A percentile compares a stretch with the other conserved stretches of the same genome.
Evolutionary conservation across 2,113 vertebrate species (phyloP).

Genomic region (Crotalus horridus): DNA sequence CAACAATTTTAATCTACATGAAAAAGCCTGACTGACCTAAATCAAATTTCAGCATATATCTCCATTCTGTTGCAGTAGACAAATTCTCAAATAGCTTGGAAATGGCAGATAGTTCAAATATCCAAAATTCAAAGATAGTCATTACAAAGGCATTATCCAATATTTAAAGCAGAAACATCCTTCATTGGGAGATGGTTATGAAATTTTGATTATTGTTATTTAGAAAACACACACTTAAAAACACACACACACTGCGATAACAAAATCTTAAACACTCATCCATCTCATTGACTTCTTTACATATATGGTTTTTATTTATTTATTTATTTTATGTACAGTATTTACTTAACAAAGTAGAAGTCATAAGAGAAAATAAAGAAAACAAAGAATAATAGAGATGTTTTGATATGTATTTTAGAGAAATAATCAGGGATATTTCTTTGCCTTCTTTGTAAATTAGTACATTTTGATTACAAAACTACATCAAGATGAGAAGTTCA

Average conservation of each 20-base stretch:
- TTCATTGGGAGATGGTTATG: background rate
- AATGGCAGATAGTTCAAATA: background rate
- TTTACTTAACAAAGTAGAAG: background rate
- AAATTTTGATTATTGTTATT: background rate
- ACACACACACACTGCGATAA: background rate
- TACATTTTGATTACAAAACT: constrained; percentile 9
- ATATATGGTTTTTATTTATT: background rate
- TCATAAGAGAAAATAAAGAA: background rate
- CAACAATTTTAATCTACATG: background rate
- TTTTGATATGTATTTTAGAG: background rate
- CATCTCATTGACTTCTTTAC: background rate
- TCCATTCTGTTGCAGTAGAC: background rate
- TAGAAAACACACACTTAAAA: background rate
- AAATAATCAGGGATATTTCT: background rate
- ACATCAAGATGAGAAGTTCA: background rate
- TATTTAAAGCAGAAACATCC: background rate
- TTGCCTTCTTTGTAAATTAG: background rate
- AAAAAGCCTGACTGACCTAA: background rate
- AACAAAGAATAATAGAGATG: background rate
- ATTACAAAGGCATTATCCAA: background rate
- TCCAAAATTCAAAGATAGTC: background rate
- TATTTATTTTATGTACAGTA: background rate
- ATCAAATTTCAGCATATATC: background rate
- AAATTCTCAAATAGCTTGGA: background rate
- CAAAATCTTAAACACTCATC: background rate